Base-by-base conservation (phyloP, 2,888 invertebrate genomes). In the Tachina grossa region DNA sequence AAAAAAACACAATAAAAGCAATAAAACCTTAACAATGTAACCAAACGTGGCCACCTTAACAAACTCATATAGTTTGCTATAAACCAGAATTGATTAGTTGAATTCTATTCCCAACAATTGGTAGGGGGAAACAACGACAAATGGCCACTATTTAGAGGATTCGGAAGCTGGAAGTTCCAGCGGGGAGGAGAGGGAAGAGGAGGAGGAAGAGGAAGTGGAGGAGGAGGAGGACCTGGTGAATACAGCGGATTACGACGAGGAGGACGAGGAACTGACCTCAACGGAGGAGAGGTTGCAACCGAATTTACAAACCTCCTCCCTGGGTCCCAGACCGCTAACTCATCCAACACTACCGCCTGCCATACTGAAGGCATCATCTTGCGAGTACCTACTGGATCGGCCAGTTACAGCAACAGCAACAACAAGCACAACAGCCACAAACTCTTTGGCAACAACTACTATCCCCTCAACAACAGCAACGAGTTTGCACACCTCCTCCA, bases 71-170 rank as follows among this genome's bases (percentile, higher is more conserved):
- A 87, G 89, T 88, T 88, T 88, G 89, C 89, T 90, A 89, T 90
- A 89, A 91, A 91, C 90, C 91, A 91, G 91, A 91, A 91, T 92
- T 90, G 92, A 92, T 92, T 92, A 92, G 92, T 92, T 92, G 92
- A 92, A 92, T 92, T 93, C 92, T 92, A 92, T 92, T 92, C 92
- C 92, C 91, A 92, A 92, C 91, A 93, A 93, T 93, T 92, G 93
- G 93, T 92, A 93, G 93, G 93, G 93, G 93, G 93, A 93, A 93
- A 91, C 92, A 91, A 91, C 92, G 92, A 92, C 92, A 92, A 93
- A 92, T 93, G 93, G 93, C 92, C 92, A 91, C 93, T 90, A 92
- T 92, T 92, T 92, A 92, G 90, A 90, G 92, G 91, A 92, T 92
- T 92, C 89, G 83, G 83, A 66, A 90, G 92, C 90, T 92, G 92